Conservation (phyloP, 2,888 invertebrate genomes). For the Thyatira batis region DNA sequence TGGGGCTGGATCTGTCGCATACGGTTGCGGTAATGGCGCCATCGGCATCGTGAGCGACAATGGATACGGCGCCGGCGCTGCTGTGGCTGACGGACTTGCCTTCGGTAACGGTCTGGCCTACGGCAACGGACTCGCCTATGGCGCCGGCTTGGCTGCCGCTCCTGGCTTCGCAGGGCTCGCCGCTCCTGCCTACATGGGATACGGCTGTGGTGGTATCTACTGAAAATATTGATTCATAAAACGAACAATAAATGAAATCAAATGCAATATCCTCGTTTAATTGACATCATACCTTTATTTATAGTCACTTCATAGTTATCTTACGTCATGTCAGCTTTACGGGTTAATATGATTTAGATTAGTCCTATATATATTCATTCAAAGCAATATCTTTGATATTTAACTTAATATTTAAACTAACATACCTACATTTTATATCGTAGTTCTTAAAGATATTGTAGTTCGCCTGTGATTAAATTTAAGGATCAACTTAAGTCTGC, state of each 20-base stretch:
- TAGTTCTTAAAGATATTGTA: too few species aligned
- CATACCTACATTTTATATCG: too few species aligned
- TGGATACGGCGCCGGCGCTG: too few species aligned
- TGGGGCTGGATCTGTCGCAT: slow-evolving; percentile 24
- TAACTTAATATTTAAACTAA: too few species aligned
- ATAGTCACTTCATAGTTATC: too few species aligned
- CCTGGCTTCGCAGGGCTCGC: slow-evolving; percentile 4
- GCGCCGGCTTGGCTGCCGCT: slow-evolving; percentile 6
- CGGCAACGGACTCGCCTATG: slow-evolving; percentile 8
- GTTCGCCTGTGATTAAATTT: too few species aligned
- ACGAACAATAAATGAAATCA: neutral
- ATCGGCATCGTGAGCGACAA: slow-evolving; percentile 27
- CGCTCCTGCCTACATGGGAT: slow-evolving; percentile 9
- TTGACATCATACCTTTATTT: too few species aligned
- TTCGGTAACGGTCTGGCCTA: slow-evolving; percentile 2
- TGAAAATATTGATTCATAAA: neutral
- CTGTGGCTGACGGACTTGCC: slow-evolving; percentile 12
- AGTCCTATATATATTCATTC: too few species aligned
- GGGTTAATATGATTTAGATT: too few species aligned
- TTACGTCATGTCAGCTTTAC: too few species aligned
- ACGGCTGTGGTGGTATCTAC: slow-evolving; percentile 7
- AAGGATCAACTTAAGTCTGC: too few species aligned
- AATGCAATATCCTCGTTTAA: neutral
- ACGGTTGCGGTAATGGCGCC: slow-evolving; percentile 24
- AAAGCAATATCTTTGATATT: too few species aligned